phyloP scores from a whole-genome alignment of 2,888 invertebrate genomes.

The Troides oblongomaculatus region DNA sequence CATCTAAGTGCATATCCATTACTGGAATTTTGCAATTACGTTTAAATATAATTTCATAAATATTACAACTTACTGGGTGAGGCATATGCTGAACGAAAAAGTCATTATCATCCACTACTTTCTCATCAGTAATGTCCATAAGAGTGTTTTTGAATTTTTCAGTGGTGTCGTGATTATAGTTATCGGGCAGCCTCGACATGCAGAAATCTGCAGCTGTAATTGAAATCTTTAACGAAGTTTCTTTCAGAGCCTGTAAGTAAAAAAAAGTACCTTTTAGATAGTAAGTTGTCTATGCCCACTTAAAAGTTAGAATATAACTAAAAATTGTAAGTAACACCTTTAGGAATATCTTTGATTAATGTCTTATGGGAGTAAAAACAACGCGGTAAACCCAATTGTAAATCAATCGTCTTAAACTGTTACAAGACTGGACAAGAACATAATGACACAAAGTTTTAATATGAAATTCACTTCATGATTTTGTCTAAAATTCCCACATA shows the following conservation, averaged over 20 bases:
- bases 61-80: constrained; percentile 63
- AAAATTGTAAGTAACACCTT: no score
- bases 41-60: background rate
- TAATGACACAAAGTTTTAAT: no score
- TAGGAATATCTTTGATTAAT: no score
- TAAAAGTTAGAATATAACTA: no score
- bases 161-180: constrained; percentile 30
- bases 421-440: no score
- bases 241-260: constrained; percentile 44
- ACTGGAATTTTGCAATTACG: no score
- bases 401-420: no score
- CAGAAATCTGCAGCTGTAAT: constrained; percentile 69
- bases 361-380: no score
- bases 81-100: constrained; percentile 62
- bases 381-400: no score
- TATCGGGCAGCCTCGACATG: constrained; percentile 49
- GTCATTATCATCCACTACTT: constrained; percentile 59
- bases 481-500: no score
- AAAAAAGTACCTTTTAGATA: background rate
- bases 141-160: constrained; percentile 44
- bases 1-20: no score
- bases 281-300: background rate
- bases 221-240: constrained; percentile 62
- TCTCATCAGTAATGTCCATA: constrained; percentile 62
- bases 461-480: no score